Evolutionary conservation across 2,113 vertebrate genomes (phyloP), one percentile per base, ranked within the genome.

Genomic region (Gnathonemus longibarbis): DNA sequence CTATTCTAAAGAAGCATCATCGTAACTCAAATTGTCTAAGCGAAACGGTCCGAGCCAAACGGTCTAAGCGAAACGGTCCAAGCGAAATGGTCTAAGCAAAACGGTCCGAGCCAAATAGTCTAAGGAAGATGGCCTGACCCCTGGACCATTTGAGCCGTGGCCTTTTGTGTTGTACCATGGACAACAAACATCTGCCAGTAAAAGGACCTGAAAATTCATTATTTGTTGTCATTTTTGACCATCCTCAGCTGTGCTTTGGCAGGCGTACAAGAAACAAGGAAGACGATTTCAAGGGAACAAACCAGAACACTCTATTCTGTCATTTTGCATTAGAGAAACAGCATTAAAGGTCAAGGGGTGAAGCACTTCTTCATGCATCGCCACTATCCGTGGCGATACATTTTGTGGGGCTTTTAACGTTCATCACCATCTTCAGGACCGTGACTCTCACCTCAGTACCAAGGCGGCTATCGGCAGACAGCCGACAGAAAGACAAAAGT

Each of bases 401-500:
- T 0, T 17, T 9, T 39, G 31, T 17, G 31, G 70, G 70, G 35
- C 35, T 77, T 3, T 35, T 35, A 39, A 39, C 5, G 2, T 42
- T 80, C 17, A 42, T 35, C 31, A 6, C 35, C 35, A 19, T 19
- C 15, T 80, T 80, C 74, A 80, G 74, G n/a, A 8, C 49, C 13
- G 31, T 19, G 27, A 19, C 9, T 5, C 93, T 94, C 94, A 99
- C 98, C 98, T 99, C 98, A 92, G 97, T 97, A 94, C 98, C 98
- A 91, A 99, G 96, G 89, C 98, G 97, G 93, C 97, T 99, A 94
- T 99, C 98, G 45, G 98, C 97, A 92, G 98, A 99, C 98, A 98
- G 99, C 94, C 97, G 97, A 96, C 98, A 99, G 94, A 99, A 99
- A 92, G 98, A 99, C 87, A 99, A 95, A 52, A 99, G 96, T 88